phyloP scores from a whole-genome alignment of 2,113 vertebrate genomes.

The Budorcas taxicolor region DNA sequence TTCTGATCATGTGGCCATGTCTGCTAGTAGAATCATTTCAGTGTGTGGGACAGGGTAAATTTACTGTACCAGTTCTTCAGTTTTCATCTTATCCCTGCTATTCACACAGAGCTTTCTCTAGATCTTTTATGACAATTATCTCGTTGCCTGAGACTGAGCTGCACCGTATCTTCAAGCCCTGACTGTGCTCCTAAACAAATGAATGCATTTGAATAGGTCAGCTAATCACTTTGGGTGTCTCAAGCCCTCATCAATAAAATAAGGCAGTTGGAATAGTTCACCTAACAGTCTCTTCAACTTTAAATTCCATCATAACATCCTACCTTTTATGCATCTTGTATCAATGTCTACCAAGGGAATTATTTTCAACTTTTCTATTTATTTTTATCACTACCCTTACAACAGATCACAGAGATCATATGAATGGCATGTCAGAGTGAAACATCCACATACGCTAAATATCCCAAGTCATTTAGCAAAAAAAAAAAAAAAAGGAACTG shows the following conservation, averaged over 20 bases:
- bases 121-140: not conserved
- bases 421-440: not conserved
- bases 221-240: not conserved
- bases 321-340: not conserved
- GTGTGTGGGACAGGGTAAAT: not conserved
- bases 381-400: not conserved
- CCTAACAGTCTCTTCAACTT: not conserved
- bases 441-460: conserved; percentile 17
- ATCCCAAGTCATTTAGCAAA: not conserved
- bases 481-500: not conserved
- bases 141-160: not conserved
- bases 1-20: not conserved
- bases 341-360: not conserved
- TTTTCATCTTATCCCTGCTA: not conserved
- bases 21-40: not conserved
- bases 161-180: not conserved
- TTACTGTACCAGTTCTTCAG: not conserved
- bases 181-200: not conserved
- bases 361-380: conserved; percentile 11
- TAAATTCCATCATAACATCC: not conserved
- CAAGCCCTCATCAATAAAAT: not conserved
- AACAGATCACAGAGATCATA: not conserved
- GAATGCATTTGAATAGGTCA: not conserved
- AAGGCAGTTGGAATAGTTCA: not conserved
- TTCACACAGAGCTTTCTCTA: not conserved